Evolutionary conservation across 2,888 invertebrate species (phyloP), one percentile per base, ranked within the genome.

Genomic region (Syritta pipiens): DNA sequence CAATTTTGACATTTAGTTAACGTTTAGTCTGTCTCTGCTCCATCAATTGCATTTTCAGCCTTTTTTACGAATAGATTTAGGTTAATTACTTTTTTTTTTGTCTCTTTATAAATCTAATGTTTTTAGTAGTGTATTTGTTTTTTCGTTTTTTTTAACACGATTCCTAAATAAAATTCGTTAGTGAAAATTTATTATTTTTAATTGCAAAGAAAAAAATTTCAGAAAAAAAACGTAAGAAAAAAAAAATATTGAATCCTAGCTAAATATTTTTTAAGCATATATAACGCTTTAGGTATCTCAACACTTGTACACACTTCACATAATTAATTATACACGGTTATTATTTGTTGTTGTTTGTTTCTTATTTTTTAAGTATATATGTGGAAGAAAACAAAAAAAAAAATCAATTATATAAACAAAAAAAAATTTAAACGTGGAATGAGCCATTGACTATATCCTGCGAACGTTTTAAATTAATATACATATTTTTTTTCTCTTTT

Each of bases 271-370:
- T 24, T 46, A 44, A 44, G 35, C 35, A 35, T 37, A 28, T 20
- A 26, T 60, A 42, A 55, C 12, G 28, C 26, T 48, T 79, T 59
- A 77, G 59, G 30, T 49, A 60, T 53, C 20, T 72, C 55, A 65
- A 59, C 19, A 63, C 28, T 65, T 79, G 77, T 79, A 72, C 59
- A 77, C 76, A 76, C 51, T 51, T 59, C 42, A 44, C 55, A 79
- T 67, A 60, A 79, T 30, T 37, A 60, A 74, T 35, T 79, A 74
- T 55, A 79, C 28, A 67, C 48, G 44, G 55, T 79, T 79, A 67
- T 74, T 79, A 67, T 79, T 79, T 79, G 69, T 77, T 77, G 72
- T 79, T 79, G 72, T 67, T 79, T 79, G 72, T 67, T 79, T 79
- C 48, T 67, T 65, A 71, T 53, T 79, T 79, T 57, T 2, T 79